Base-by-base conservation (phyloP, 2,113 vertebrate genomes). In the Vulpes ferrilata region DNA sequence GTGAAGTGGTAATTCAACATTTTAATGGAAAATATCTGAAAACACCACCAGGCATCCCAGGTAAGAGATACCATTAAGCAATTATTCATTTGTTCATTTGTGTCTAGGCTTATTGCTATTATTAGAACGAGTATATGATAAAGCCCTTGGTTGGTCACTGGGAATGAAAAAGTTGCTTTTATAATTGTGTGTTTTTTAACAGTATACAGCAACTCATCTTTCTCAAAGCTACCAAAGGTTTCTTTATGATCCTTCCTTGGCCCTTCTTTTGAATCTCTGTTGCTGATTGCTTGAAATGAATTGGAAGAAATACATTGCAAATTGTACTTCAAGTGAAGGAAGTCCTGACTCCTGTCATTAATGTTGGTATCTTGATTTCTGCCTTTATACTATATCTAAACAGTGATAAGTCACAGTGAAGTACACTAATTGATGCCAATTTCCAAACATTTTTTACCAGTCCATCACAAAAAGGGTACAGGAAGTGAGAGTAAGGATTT, bases 11-110 rank as follows among this genome's bases (percentile, higher is more conserved):
- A 97, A 99, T 99, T 98, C 99, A 99, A 7, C 99, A 99, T 99
- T 99, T 99, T 98, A 99, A 99, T 98, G 99, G 99, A 89, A 99
- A 99, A 98, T 99, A 99, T 60, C 99, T 99, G 98, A 99, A 99
- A 99, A 99, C 99, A 78, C 99, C 99, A 76, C 99, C 99, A 9
- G 99, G 99, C 96, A 99, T 99, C 96, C 99, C 99, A 98, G 99
- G 99, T 99, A 99, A 98, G 99, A 97, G 51, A 64, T 90, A n/a
- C 11, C n/a, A 67, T 96, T 30, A 59, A 43, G 22, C 64, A 69
- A 32, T 93, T 62, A 79, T 43, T 57, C 38, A 30, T 84, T 74
- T 87, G 3, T 43, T 57, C 38, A 30, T 84, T 74, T 87, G 3
- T 55, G 22, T 25, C 5, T 55, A n/a, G 15, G 1, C 2, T 55